Conservation (phyloP, 2,888 invertebrate genomes). For the Ecliptopera silaceata region DNA sequence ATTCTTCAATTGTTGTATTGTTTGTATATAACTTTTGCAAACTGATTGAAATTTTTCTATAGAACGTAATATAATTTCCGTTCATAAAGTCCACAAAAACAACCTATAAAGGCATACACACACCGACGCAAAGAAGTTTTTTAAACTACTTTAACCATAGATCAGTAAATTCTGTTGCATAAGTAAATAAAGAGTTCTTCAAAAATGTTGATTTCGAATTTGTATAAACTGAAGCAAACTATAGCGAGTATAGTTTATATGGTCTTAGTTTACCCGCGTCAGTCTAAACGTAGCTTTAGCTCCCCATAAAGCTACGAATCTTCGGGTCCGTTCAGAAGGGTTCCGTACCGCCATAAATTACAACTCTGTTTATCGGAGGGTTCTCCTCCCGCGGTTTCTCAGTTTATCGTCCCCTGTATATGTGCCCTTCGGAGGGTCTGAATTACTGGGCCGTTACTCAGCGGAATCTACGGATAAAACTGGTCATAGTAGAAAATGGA, state of each 20-base stretch:
- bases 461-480: conserved; percentile 58
- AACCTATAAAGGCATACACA: not conserved
- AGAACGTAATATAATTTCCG: not conserved
- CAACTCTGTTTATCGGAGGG: conserved; percentile 76
- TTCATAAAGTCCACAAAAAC: not conserved
- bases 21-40: not conserved
- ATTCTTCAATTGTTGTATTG: not conserved
- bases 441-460: conserved; percentile 72
- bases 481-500: conserved; percentile 15
- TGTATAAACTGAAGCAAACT: no score
- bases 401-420: conserved; percentile 78
- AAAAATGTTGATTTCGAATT: no score
- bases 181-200: not conserved
- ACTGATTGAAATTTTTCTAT: not conserved
- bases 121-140: not conserved
- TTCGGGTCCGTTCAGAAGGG: conserved; percentile 59
- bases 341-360: conserved; percentile 77
- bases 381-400: conserved; percentile 74
- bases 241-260: no score
- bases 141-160: no score
- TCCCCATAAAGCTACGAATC: conserved; percentile 32
- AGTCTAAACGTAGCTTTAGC: conserved; percentile 24
- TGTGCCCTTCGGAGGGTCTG: conserved; percentile 65
- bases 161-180: no score
- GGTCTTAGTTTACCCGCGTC: not conserved